These are phyloP conservation scores for Pseudococcus jackbeardsleyi DNA, from an alignment of 2,888 invertebrate species.

Conservation along the genomic window DNA sequence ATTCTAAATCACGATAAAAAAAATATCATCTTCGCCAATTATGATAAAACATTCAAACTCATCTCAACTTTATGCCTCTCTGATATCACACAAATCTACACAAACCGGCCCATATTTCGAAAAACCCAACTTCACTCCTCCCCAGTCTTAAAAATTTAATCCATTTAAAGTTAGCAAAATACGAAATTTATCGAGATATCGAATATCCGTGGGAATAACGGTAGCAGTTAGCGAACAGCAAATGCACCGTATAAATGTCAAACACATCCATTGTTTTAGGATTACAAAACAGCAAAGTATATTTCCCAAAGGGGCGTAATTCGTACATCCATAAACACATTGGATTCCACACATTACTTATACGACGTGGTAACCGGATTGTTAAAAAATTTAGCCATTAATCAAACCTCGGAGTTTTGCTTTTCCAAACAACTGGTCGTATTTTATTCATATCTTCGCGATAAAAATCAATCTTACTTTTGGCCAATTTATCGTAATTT, in stretches of 20 bases:
- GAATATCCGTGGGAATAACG: not conserved
- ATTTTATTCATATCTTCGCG: not conserved
- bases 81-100: too few relatives aligned
- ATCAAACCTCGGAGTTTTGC: not conserved
- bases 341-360: not conserved
- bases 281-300: constrained; percentile 32
- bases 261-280: constrained; percentile 40
- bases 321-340: not conserved
- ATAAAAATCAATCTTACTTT: not conserved
- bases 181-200: not conserved
- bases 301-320: constrained; percentile 25
- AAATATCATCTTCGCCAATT: too few relatives aligned
- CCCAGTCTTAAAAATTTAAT: not conserved
- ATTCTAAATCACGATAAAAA: not conserved
- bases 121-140: too few relatives aligned
- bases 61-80: too few relatives aligned
- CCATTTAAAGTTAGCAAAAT: not conserved
- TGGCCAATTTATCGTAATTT: not conserved
- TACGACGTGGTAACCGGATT: not conserved
- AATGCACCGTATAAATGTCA: constrained; percentile 37
- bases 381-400: not conserved
- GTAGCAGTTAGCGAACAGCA: constrained; percentile 23
- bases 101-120: too few relatives aligned
- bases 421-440: not conserved
- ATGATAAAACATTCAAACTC: too few relatives aligned